Conservation (phyloP, 2,888 invertebrate genomes). For the Tipula lateralis region DNA sequence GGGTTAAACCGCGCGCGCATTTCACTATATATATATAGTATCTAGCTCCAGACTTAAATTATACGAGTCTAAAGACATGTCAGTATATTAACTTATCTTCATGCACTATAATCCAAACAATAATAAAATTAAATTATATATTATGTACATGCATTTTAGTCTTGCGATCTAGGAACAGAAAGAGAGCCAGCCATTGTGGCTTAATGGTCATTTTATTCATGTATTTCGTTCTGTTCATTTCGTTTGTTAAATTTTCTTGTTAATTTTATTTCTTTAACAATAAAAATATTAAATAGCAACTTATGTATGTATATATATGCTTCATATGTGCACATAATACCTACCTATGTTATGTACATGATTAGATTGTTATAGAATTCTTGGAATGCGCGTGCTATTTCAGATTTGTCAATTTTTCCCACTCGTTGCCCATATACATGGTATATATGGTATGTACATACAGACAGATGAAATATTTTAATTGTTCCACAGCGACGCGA, state of each 20-base stretch:
- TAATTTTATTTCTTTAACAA: neutral
- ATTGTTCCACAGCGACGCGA: neutral
- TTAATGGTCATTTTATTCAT: conserved; percentile 24
- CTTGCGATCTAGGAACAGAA: neutral
- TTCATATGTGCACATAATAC: neutral
- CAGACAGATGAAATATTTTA: neutral
- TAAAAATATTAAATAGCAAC: neutral
- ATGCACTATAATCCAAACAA: conserved; percentile 1
- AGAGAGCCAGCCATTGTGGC: neutral
- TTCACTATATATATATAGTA: neutral
- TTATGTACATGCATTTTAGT: neutral
- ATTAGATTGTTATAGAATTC: neutral
- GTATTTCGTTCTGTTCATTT: neutral
- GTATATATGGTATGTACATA: too few species aligned
- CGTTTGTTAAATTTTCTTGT: neutral
- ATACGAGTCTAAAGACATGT: neutral
- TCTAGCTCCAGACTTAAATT: neutral
- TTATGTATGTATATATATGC: neutral
- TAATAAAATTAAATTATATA: neutral
- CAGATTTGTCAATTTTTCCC: neutral
- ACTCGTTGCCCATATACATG: neutral
- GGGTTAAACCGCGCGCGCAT: neutral
- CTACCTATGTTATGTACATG: neutral
- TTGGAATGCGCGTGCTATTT: neutral
- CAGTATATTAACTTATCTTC: neutral